Percentiles rank a stretch among this genome's conserved stretches.
phyloP scores from a whole-genome alignment of 2,113 vertebrate species.

The Perognathus longimembris region DNA sequence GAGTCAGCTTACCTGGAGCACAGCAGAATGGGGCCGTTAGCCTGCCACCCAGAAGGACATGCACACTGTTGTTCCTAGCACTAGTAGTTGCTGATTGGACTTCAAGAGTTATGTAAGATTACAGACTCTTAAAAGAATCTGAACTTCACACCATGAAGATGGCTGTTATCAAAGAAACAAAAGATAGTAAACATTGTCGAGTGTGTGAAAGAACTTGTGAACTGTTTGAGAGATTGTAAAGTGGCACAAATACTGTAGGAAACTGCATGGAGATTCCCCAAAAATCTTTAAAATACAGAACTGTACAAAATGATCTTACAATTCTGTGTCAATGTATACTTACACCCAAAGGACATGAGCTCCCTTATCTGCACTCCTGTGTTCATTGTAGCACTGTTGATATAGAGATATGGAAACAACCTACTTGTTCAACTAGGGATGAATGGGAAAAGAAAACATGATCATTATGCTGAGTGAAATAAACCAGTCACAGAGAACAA shows the following conservation, averaged over 20 bases:
- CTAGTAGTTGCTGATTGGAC: background rate
- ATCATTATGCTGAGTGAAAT: background rate
- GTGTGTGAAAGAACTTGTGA: background rate
- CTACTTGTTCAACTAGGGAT: background rate
- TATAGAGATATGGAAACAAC: background rate
- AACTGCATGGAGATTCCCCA: background rate
- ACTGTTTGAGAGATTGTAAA: background rate
- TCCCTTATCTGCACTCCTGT: background rate
- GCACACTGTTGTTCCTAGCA: background rate
- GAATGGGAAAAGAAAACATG: background rate
- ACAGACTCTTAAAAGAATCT: background rate
- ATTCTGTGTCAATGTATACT: background rate
- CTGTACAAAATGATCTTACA: background rate
- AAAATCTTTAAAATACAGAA: background rate
- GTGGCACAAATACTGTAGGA: background rate
- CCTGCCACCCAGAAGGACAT: background rate
- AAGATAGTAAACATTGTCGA: background rate
- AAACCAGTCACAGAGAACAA: background rate
- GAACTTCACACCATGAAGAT: background rate
- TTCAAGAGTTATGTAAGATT: background rate
- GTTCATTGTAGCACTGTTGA: background rate
- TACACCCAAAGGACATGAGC: background rate
- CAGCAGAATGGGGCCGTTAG: background rate
- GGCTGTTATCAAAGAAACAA: background rate
- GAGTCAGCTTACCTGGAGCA: background rate